A percentile compares a stretch with the other conserved stretches of the same genome.
Evolutionary conservation across 2,113 vertebrate species (phyloP).

Genomic region (Gnathonemus echidnorhynchus): DNA sequence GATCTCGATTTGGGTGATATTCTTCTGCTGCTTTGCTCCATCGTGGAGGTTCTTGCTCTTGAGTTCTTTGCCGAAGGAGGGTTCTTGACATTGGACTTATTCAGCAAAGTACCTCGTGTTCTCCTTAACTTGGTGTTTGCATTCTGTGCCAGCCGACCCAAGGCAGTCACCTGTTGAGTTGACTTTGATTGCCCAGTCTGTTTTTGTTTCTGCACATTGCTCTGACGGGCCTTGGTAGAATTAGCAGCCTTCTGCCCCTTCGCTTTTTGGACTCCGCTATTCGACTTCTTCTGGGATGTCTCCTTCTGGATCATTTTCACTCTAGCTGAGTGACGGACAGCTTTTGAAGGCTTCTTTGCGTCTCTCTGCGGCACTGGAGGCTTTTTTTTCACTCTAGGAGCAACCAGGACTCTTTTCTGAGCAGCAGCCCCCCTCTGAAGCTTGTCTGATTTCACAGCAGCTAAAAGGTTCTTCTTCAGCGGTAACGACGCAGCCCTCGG

Average conservation of each 20-base stretch:
- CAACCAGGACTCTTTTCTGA: constrained; percentile 36
- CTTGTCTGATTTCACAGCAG: constrained; percentile 32
- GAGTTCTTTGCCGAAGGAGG: background rate
- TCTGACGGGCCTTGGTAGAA: background rate
- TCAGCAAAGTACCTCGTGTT: background rate
- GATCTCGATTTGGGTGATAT: constrained; percentile 41
- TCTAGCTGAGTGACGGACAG: constrained; percentile 30
- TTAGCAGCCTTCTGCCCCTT: constrained; percentile 44
- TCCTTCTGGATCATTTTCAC: constrained; percentile 42
- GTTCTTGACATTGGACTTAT: background rate
- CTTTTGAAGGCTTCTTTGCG: constrained; percentile 37
- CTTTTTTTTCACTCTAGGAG: constrained; percentile 50
- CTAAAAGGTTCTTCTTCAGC: constrained; percentile 41
- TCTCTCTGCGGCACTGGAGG: constrained; percentile 30
- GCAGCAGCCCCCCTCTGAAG: constrained; percentile 38
- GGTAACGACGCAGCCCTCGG: constrained; percentile 39
- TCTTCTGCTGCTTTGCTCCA: constrained; percentile 41
- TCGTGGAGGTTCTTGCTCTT: background rate
- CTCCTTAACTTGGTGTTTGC: constrained; percentile 1
- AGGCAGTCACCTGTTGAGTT: constrained; percentile 23
- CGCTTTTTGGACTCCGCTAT: constrained; percentile 47
- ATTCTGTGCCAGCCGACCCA: background rate
- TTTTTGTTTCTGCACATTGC: background rate
- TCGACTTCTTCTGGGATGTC: constrained; percentile 30
- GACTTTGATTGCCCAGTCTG: constrained; percentile 34